Conservation (phyloP, 2,888 invertebrate genomes). For the Pristionchus entomophagus region DNA sequence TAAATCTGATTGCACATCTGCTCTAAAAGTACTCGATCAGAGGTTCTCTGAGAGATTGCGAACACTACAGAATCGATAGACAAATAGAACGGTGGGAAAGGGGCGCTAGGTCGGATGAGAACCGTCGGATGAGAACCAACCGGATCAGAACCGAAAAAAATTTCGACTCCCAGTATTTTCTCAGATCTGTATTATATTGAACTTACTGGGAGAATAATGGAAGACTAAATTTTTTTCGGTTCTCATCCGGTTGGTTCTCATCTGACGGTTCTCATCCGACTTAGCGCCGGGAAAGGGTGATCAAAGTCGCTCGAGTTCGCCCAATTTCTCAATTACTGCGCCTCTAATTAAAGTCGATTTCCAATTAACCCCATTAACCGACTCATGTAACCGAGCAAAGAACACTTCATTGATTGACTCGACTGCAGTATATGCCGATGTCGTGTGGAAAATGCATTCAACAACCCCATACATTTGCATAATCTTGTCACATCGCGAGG, state of each 20-base stretch:
- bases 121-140: no score
- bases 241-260: no score
- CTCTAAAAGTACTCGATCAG: background rate
- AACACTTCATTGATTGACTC: background rate
- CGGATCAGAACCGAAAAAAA: no score
- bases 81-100: background rate
- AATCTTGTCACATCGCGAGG: background rate
- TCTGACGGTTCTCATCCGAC: no score
- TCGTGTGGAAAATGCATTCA: background rate
- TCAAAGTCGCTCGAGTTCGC: background rate
- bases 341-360: background rate
- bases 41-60: background rate
- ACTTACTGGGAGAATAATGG: no score
- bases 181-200: no score
- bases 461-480: background rate
- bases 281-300: background rate
- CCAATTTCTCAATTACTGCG: background rate
- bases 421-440: no score
- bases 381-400: background rate
- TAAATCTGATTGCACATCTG: background rate
- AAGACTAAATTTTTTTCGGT: no score
- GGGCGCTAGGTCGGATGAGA: no score
- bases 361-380: conserved; percentile 25
- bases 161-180: no score
- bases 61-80: background rate